Percentiles rank a stretch among this genome's conserved stretches.
Evolutionary conservation across 2,113 vertebrate species (phyloP).

Genomic region (Oxyura jamaicensis): DNA sequence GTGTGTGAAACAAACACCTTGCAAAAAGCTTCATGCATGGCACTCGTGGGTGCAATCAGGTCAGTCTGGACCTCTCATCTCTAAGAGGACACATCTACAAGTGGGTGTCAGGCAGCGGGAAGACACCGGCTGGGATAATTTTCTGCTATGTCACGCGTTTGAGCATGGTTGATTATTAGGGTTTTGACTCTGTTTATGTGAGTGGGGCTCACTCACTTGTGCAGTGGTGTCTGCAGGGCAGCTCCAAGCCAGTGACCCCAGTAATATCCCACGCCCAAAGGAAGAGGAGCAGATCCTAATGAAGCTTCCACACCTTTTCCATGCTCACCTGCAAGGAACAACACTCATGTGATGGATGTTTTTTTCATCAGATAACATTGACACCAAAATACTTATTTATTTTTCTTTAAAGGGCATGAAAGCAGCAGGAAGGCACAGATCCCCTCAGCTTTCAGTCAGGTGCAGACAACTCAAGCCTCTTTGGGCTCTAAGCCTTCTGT

Average conservation of each 20-base stretch:
- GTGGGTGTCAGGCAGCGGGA: rapidly evolving
- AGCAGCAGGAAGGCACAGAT: background rate
- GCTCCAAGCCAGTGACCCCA: background rate
- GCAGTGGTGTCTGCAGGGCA: background rate
- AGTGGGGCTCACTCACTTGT: background rate
- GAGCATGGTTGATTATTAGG: background rate
- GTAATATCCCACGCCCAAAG: background rate
- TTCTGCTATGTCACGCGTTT: background rate
- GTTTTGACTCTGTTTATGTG: background rate
- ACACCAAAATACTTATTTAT: background rate
- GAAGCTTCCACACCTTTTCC: background rate
- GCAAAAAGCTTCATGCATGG: background rate
- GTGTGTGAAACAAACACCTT: background rate
- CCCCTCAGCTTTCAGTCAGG: background rate
- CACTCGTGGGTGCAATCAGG: rapidly evolving
- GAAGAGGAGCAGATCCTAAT: background rate
- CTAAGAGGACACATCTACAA: background rate
- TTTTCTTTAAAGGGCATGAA: background rate
- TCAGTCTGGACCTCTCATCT: background rate
- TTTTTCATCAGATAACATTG: background rate
- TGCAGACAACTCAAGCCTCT: background rate
- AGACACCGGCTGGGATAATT: background rate
- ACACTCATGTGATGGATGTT: background rate
- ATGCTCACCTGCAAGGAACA: background rate
- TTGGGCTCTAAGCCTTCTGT: background rate